Conservation (phyloP, 2,797 vertebrate genomes). For the Pelochelys cantorii region DNA sequence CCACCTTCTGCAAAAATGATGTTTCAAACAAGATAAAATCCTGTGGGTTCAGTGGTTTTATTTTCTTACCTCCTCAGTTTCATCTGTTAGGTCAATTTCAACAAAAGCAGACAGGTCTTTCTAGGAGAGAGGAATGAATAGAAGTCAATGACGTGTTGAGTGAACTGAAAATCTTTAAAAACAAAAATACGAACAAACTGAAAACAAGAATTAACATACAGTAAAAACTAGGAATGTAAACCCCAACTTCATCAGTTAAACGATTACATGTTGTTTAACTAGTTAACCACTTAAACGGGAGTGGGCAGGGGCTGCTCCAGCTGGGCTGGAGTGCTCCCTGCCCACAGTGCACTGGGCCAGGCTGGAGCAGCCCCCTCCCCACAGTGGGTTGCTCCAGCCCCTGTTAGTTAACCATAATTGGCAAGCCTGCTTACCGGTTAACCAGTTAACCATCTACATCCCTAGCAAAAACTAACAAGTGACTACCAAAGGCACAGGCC, state of each 20-base stretch:
- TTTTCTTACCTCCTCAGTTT: constrained; percentile 60
- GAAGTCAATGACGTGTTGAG: background rate
- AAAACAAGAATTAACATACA: background rate
- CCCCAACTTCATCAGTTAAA: too few species aligned
- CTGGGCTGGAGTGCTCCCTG: too few species aligned
- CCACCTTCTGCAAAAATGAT: background rate
- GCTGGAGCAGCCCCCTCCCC: too few species aligned
- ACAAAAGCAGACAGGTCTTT: constrained; percentile 65
- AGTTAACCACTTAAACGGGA: too few species aligned
- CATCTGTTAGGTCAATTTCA: constrained; percentile 70
- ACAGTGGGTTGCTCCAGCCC: too few species aligned
- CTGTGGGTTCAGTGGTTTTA: background rate
- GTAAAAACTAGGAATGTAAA: background rate
- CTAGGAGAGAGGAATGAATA: constrained; percentile 29
- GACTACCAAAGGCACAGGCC: background rate
- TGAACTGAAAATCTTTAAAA: background rate
- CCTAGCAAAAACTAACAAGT: background rate
- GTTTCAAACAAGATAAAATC: background rate
- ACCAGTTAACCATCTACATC: too few species aligned
- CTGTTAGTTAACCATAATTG: too few species aligned
- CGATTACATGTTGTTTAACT: too few species aligned
- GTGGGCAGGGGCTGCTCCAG: too few species aligned
- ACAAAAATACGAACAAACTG: background rate
- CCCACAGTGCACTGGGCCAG: too few species aligned
- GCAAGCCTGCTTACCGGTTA: too few species aligned